Percentiles rank a stretch among this genome's conserved stretches.
phyloP scores from a whole-genome alignment of 2,797 vertebrate species.

The Apogon hyalosoma region DNA sequence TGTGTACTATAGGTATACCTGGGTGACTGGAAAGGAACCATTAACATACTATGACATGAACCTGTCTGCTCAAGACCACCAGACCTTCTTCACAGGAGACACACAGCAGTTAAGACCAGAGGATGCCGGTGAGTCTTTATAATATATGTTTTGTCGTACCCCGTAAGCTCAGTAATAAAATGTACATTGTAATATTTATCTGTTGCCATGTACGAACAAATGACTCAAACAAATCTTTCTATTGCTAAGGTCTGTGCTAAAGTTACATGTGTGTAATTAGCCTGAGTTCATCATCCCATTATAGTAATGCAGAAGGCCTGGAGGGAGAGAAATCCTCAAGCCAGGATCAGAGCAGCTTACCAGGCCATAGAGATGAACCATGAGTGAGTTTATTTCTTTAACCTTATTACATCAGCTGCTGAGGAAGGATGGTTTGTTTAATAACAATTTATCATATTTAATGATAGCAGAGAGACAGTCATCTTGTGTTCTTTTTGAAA shows the following conservation, averaged over 20 bases:
- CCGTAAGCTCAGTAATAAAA: neutral
- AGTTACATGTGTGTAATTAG: conserved; percentile 37
- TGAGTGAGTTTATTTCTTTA: conserved; percentile 89
- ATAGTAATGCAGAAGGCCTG: conserved; percentile 99
- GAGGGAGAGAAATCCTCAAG: conserved; percentile 97
- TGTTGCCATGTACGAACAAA: neutral
- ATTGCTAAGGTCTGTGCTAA: neutral
- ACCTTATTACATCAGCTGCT: neutral
- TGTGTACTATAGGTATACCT: conserved; percentile 88
- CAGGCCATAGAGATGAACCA: conserved; percentile 97
- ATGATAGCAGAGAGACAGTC: too few species aligned
- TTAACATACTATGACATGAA: conserved; percentile 99
- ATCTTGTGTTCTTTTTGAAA: too few species aligned
- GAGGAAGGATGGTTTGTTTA: neutral
- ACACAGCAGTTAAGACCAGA: conserved; percentile 93
- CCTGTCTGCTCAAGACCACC: conserved; percentile 98
- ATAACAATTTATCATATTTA: too few species aligned
- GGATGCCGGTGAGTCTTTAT: conserved; percentile 88
- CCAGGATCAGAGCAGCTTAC: conserved; percentile 95
- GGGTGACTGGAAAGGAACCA: conserved; percentile 98
- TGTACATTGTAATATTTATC: neutral
- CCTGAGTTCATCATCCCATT: conserved; percentile 51
- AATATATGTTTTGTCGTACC: neutral
- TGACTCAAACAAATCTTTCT: neutral
- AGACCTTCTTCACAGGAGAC: conserved; percentile 97